Percentiles rank a stretch among this genome's conserved stretches.
phyloP scores from a whole-genome alignment of 2,888 invertebrate species.

The Apodemia zela region DNA sequence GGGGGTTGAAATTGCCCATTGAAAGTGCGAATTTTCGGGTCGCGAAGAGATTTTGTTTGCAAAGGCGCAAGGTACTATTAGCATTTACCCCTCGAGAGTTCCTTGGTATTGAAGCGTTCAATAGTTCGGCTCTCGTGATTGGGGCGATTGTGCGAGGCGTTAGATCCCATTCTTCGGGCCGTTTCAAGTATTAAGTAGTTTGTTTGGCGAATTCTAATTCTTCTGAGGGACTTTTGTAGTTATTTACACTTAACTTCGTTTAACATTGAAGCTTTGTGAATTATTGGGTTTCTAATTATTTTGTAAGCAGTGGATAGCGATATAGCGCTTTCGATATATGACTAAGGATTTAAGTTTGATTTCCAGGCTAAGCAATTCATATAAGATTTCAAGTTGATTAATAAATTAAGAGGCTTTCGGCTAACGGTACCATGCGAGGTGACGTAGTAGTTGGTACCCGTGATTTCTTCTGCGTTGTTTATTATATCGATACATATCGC shows the following conservation, averaged over 20 bases:
- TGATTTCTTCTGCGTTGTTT: too few relatives aligned
- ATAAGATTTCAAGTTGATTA: too few relatives aligned
- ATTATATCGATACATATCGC: too few relatives aligned
- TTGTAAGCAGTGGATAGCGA: background rate
- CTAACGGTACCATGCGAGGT: too few relatives aligned
- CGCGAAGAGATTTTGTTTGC: conserved; percentile 76
- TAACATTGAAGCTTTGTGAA: background rate
- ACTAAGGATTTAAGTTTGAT: background rate
- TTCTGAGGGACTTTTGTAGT: conserved; percentile 6
- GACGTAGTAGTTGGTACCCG: too few relatives aligned
- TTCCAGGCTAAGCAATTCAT: background rate
- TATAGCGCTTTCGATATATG: background rate
- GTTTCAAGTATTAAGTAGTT: conserved; percentile 32
- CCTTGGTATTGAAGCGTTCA: conserved; percentile 40
- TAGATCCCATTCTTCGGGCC: conserved; percentile 48
- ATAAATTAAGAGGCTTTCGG: too few relatives aligned
- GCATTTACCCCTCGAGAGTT: conserved; percentile 68
- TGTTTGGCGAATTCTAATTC: conserved; percentile 5
- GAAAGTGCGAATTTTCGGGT: conserved; percentile 77
- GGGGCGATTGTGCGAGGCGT: conserved; percentile 72
- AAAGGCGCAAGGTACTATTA: conserved; percentile 71
- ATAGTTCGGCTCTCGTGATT: conserved; percentile 67
- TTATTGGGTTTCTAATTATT: background rate
- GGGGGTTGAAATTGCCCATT: conserved; percentile 75
- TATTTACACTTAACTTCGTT: conserved; percentile 3